These are phyloP conservation scores for Dichetophora obliterata DNA, from an alignment of 2,888 invertebrate species.

Conservation along the genomic window DNA sequence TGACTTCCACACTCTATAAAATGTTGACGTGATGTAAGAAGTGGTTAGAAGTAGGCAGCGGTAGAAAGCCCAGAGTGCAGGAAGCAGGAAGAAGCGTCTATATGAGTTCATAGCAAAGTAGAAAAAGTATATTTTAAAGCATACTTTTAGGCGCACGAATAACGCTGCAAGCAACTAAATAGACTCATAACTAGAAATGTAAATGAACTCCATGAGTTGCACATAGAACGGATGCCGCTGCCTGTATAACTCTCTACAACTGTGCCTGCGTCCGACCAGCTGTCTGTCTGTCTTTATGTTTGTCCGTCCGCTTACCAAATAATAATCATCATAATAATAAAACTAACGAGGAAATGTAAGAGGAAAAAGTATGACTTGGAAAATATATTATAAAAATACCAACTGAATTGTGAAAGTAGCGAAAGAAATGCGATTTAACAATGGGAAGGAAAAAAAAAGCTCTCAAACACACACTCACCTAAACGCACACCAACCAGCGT, in stretches of 20 bases:
- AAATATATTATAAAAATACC: neutral
- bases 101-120: neutral
- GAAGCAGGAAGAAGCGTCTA: neutral
- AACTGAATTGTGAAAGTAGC: slow-evolving; percentile 10
- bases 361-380: neutral
- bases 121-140: slow-evolving; percentile 9
- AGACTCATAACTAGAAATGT: slow-evolving; percentile 20
- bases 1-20: neutral
- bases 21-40: neutral
- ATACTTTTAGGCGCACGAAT: slow-evolving; percentile 17
- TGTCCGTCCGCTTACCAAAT: slow-evolving; percentile 22
- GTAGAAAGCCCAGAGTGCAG: neutral
- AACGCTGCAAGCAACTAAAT: neutral
- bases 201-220: slow-evolving; percentile 24
- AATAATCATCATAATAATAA: slow-evolving; percentile 39
- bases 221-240: neutral
- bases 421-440: slow-evolving; percentile 36
- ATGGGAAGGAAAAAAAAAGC: neutral
- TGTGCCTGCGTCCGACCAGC: neutral
- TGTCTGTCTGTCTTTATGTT: slow-evolving; percentile 1
- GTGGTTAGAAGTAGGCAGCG: neutral
- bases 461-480: neutral
- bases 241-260: neutral
- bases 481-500: neutral
- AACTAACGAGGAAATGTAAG: slow-evolving; percentile 31